phyloP scores from a whole-genome alignment of 2,797 vertebrate species.

The Hydrophis major region DNA sequence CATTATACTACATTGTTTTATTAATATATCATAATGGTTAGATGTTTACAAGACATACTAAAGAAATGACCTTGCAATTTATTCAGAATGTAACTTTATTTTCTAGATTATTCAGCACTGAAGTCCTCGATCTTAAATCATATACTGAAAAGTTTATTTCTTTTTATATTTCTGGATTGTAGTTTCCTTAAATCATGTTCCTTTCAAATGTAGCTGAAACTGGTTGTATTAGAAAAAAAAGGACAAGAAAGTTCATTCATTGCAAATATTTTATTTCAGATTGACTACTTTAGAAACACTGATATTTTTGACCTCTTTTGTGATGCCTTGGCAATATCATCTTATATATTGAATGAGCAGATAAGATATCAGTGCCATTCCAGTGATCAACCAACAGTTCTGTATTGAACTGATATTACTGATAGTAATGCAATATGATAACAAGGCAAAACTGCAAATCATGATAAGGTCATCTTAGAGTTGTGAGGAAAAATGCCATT shows the following conservation, averaged over 20 bases:
- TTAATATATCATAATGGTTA: background rate
- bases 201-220: background rate
- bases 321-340: constrained; percentile 20
- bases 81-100: background rate
- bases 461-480: constrained; percentile 24
- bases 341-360: constrained; percentile 30
- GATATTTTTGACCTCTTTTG: constrained; percentile 41
- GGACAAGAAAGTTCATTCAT: background rate
- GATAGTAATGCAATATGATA: constrained; percentile 44
- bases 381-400: constrained; percentile 33
- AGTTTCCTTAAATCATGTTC: background rate
- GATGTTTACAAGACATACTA: background rate
- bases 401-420: constrained; percentile 27
- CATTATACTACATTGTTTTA: background rate
- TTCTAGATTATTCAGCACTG: background rate
- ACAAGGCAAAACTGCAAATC: constrained; percentile 43
- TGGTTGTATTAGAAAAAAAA: background rate
- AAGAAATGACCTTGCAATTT: background rate
- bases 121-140: background rate
- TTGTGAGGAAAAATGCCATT: constrained; percentile 15
- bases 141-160: background rate
- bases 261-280: constrained; percentile 18
- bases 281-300: constrained; percentile 36
- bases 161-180: background rate
- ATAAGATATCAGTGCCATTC: constrained; percentile 37